Conservation (phyloP, 2,888 invertebrate species). For the Rhopalosiphum nymphaeae region DNA sequence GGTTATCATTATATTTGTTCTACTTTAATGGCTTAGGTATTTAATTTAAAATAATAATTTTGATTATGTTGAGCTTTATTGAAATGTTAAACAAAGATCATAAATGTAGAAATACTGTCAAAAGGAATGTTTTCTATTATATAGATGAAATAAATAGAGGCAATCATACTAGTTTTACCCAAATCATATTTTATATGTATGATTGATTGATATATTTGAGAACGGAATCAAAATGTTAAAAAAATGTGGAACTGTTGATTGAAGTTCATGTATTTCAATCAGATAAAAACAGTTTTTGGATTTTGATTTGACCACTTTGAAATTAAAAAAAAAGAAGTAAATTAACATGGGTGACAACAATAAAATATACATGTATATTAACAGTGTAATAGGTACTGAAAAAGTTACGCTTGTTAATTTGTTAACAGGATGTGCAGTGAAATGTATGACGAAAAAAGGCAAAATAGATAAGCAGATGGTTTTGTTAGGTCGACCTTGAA, state of each 20-base stretch:
- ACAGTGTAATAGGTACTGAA: background rate
- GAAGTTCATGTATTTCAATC: background rate
- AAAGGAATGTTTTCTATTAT: background rate
- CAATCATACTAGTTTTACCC: background rate
- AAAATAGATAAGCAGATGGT: constrained; percentile 16
- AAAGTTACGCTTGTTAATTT: background rate
- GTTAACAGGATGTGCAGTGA: background rate
- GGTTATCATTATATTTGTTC: background rate
- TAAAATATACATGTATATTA: background rate
- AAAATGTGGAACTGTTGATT: background rate
- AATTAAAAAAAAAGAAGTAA: background rate
- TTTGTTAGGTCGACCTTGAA: constrained; percentile 10
- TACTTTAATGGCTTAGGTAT: background rate
- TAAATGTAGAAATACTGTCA: background rate
- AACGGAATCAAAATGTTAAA: background rate
- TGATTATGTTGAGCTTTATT: background rate
- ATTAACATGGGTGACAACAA: background rate
- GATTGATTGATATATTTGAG: background rate
- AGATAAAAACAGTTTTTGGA: background rate
- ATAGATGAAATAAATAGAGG: background rate
- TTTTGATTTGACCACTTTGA: background rate
- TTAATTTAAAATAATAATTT: background rate
- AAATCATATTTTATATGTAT: background rate
- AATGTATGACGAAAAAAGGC: background rate
- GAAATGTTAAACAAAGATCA: background rate